Conservation (phyloP, 2,797 vertebrate genomes). For the Cynodonichthys magdalenae region DNA sequence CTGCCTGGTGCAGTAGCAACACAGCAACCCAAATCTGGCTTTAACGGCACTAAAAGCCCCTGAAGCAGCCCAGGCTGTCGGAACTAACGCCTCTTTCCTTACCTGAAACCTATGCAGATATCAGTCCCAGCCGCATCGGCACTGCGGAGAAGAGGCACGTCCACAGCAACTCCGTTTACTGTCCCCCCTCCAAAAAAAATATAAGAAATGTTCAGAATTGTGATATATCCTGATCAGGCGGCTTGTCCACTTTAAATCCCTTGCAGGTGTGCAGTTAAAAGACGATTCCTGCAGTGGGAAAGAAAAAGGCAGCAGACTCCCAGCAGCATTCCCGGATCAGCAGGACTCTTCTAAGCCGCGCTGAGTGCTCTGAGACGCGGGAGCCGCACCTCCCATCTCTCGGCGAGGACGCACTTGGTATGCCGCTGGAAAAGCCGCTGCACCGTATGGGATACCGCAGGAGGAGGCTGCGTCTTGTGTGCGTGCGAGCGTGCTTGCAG, state of each 20-base stretch:
- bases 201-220: slow-evolving; percentile 69
- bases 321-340: slow-evolving; percentile 73
- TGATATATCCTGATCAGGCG: slow-evolving; percentile 70
- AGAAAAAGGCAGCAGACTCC: slow-evolving; percentile 68
- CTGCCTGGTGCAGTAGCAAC: slow-evolving; percentile 66
- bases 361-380: slow-evolving; percentile 70
- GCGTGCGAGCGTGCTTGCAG: slow-evolving; percentile 42
- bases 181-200: slow-evolving; percentile 62
- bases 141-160: slow-evolving; percentile 91
- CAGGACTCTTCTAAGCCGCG: slow-evolving; percentile 69
- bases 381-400: slow-evolving; percentile 74
- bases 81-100: slow-evolving; percentile 74
- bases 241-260: slow-evolving; percentile 75
- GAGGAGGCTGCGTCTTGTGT: slow-evolving; percentile 67
- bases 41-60: slow-evolving; percentile 23
- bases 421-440: slow-evolving; percentile 70
- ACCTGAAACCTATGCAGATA: slow-evolving; percentile 87
- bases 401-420: slow-evolving; percentile 72
- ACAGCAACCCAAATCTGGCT: slow-evolving; percentile 32
- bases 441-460: slow-evolving; percentile 79
- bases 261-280: slow-evolving; percentile 45
- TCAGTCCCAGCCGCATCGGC: slow-evolving; percentile 89
- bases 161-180: slow-evolving; percentile 77
- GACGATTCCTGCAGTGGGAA: slow-evolving; percentile 61
- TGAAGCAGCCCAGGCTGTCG: slow-evolving; percentile 8